A percentile compares a stretch with the other conserved stretches of the same genome.
Evolutionary conservation across 92 coral and sea anemone genomes (phyloP).

Genomic region (Porites rus): DNA sequence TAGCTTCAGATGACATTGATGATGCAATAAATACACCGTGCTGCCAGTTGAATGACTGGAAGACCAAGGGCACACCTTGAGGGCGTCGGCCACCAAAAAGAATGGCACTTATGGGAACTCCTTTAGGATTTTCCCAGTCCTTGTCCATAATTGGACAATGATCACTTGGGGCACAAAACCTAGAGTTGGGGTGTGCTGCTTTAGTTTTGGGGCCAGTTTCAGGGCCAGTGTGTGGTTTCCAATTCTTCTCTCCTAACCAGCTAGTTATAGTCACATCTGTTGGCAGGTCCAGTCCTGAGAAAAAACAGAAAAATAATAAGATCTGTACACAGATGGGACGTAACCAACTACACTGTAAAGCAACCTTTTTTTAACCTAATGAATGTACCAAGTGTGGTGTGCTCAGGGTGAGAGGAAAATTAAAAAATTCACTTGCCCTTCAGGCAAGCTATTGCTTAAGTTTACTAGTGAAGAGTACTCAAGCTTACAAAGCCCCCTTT

Average conservation of each 20-base stretch:
- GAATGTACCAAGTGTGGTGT: no score
- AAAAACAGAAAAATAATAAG: not conserved
- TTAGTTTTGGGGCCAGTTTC: constrained; percentile 20
- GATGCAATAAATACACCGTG: constrained; percentile 98
- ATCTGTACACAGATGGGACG: not conserved
- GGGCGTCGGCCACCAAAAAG: constrained; percentile 99
- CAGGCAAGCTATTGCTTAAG: no score
- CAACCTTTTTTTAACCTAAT: no score
- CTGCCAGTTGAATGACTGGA: constrained; percentile 91
- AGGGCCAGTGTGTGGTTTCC: constrained; percentile 62
- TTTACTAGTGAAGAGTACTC: no score
- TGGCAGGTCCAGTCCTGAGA: constrained; percentile 60
- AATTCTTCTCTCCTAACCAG: constrained; percentile 82
- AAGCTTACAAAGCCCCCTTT: no score
- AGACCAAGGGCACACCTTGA: constrained; percentile 92
- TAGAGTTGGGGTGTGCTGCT: constrained; percentile 97
- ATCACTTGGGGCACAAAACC: constrained; percentile 95
- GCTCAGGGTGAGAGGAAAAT: no score
- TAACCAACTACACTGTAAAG: no score
- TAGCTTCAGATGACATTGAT: constrained; percentile 90
- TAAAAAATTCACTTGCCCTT: no score
- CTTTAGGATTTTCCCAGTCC: constrained; percentile 95
- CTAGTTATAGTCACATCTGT: constrained; percentile 74
- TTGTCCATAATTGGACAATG: constrained; percentile 98
- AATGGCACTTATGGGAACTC: constrained; percentile 96